Evolutionary conservation across 2,888 invertebrate genomes (phyloP).

Genomic region (Trichopria drosophilae): DNA sequence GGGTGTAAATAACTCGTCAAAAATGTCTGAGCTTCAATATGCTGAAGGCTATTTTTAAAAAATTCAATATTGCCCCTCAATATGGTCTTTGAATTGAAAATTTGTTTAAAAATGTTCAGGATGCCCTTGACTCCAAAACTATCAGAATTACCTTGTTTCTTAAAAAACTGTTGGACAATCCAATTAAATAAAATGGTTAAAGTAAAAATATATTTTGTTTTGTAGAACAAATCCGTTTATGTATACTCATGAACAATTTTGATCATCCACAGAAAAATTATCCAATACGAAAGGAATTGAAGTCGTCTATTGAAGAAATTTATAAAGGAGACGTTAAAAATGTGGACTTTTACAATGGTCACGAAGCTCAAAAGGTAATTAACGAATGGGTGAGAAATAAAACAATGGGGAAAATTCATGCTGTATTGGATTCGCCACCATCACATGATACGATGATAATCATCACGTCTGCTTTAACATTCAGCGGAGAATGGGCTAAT

Average conservation of each 20-base stretch:
- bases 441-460: constrained; percentile 64
- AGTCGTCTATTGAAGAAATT: constrained; percentile 59
- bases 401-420: constrained; percentile 66
- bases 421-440: constrained; percentile 64
- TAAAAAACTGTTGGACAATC: neutral
- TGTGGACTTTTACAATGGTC: constrained; percentile 61
- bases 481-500: constrained; percentile 70
- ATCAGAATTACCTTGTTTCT: neutral
- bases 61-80: no score
- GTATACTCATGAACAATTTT: no score
- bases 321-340: constrained; percentile 64
- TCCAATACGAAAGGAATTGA: constrained; percentile 62
- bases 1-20: no score
- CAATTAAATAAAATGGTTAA: neutral
- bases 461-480: constrained; percentile 71
- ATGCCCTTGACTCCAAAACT: no score
- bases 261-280: constrained; percentile 57
- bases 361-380: constrained; percentile 59
- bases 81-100: no score
- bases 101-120: no score
- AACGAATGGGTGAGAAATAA: constrained; percentile 68
- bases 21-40: no score
- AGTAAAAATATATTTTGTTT: neutral
- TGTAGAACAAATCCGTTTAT: neutral
- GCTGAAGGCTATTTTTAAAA: no score